A percentile compares a stretch with the other conserved stretches of the same genome.
Evolutionary conservation across 2,113 vertebrate genomes (phyloP).

Genomic region (Pantherophis guttatus): DNA sequence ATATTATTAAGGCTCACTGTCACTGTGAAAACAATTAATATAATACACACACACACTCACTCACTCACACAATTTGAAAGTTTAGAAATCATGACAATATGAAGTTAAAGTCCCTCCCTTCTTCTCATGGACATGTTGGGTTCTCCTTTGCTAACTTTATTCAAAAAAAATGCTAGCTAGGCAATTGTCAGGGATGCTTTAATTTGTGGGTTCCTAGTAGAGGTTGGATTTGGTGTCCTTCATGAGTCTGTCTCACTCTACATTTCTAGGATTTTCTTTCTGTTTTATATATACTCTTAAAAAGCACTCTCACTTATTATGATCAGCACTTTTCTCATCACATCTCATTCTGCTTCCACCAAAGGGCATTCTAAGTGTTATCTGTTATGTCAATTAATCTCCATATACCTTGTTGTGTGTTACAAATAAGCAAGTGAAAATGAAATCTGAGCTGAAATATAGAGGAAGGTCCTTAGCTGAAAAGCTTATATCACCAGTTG

Average conservation of each 20-base stretch:
- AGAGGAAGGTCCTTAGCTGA: conserved; percentile 31
- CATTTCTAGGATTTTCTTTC: not conserved
- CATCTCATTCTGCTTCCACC: conserved; percentile 54
- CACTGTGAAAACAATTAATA: no score
- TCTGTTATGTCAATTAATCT: conserved; percentile 64
- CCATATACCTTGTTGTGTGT: conserved; percentile 36
- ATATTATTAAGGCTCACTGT: no score
- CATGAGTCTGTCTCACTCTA: not conserved
- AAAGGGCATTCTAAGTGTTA: conserved; percentile 59
- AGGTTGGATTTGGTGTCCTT: not conserved
- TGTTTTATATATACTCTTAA: not conserved
- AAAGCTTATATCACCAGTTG: conserved; percentile 29
- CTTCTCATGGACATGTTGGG: not conserved
- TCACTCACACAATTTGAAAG: no score
- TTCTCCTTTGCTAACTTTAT: no score
- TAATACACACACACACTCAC: no score
- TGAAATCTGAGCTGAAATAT: conserved; percentile 41
- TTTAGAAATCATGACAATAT: no score
- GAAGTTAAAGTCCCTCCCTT: not conserved
- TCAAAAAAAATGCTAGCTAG: not conserved
- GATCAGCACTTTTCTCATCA: conserved; percentile 47
- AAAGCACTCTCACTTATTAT: conserved; percentile 56
- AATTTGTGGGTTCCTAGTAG: not conserved
- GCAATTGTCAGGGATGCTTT: not conserved
- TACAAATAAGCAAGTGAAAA: conserved; percentile 42